Conservation (phyloP, 2,113 vertebrate species). For the Argyrosomus japonicus region DNA sequence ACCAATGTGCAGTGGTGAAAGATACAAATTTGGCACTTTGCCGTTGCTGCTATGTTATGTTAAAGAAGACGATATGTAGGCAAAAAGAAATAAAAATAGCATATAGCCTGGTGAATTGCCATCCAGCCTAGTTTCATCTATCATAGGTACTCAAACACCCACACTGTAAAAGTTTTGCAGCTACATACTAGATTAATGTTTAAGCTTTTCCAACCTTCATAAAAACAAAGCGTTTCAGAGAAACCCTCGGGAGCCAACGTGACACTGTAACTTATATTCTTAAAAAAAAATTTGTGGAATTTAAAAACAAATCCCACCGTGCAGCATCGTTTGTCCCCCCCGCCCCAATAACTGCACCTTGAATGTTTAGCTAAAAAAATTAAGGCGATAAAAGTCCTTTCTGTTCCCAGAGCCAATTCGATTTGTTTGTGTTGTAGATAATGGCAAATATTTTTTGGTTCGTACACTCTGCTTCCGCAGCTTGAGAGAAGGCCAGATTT, state of each 20-base stretch:
- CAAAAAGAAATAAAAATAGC: conserved; percentile 61
- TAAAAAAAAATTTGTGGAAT: conserved; percentile 58
- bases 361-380: conserved; percentile 49
- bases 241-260: conserved; percentile 31
- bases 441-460: conserved; percentile 45
- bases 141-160: conserved; percentile 45
- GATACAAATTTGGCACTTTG: conserved; percentile 75
- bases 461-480: conserved; percentile 27
- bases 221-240: conserved; percentile 36
- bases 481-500: conserved; percentile 48
- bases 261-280: conserved; percentile 29
- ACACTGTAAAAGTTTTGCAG: conserved; percentile 23
- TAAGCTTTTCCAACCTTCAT: conserved; percentile 54
- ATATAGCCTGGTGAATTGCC: conserved; percentile 60
- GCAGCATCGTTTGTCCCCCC: conserved; percentile 15
- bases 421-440: conserved; percentile 38
- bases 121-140: conserved; percentile 36
- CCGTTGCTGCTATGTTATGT: conserved; percentile 61
- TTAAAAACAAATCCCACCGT: conserved; percentile 49
- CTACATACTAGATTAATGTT: conserved; percentile 53
- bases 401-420: conserved; percentile 43
- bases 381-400: conserved; percentile 56
- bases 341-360: conserved; percentile 35
- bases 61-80: conserved; percentile 68
- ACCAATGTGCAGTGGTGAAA: conserved; percentile 75